Evolutionary conservation across 2,113 vertebrate species (phyloP).

Genomic region (Nibea coibor): DNA sequence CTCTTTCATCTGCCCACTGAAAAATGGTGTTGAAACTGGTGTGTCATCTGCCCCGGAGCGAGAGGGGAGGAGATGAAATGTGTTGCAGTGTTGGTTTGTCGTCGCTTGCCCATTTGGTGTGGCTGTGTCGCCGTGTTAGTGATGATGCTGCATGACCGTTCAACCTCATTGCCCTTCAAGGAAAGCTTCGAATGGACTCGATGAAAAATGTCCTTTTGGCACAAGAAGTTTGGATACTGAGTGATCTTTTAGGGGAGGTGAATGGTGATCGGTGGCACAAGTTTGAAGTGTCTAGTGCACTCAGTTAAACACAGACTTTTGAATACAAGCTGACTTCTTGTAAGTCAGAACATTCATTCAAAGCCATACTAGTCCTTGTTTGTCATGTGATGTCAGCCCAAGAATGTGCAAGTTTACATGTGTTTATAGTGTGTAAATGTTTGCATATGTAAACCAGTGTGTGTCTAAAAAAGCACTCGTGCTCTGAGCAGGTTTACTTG

Average conservation of each 20-base stretch:
- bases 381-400: not conserved
- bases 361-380: not conserved
- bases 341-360: not conserved
- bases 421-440: not conserved
- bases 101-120: constrained; percentile 43
- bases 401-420: not conserved
- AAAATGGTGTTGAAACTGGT: constrained; percentile 70
- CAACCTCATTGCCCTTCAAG: constrained; percentile 73
- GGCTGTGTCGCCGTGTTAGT: not conserved
- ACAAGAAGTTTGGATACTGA: constrained; percentile 22
- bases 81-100: constrained; percentile 46
- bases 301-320: not conserved
- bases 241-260: constrained; percentile 2
- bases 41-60: constrained; percentile 37
- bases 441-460: not conserved
- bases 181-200: constrained; percentile 55
- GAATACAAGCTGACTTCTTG: not conserved
- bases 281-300: not conserved
- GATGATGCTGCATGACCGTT: constrained; percentile 56
- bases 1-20: constrained; percentile 24
- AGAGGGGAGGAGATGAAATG: constrained; percentile 36
- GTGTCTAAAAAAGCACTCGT: not conserved
- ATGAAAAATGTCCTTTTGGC: constrained; percentile 60
- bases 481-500: not conserved
- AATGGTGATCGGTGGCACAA: not conserved